Evolutionary conservation across 2,888 invertebrate genomes (phyloP), one percentile per base, ranked within the genome.

Genomic region (Neoitamus cyanurus): DNA sequence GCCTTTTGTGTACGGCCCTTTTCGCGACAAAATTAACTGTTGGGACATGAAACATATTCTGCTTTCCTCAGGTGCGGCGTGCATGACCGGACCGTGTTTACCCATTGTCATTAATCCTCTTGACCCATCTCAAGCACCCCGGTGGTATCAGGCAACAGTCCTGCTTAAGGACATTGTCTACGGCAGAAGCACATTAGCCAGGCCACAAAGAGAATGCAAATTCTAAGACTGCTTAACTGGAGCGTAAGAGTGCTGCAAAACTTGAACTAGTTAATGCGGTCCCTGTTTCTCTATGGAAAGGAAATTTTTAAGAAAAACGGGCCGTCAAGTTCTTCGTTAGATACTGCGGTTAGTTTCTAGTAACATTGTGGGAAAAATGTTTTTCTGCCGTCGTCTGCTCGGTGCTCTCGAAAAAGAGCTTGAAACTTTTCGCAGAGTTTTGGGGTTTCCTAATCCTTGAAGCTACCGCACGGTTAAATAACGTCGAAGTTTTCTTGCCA

Each of bases 11-110:
- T 46, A 48, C 46, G 30, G 30, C 36, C 58, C 80, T 80, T 78
- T 31, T 5, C 34, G 69, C 28, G 37, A 69, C 31, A 48, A 78
- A 48, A 78, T 78, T 78, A 78, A 78, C 30, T 78, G 78, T 78
- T 78, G 46, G 7, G 4, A 73, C 73, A 37, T 20, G 73, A 36
- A 28, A 31, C 31, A 13, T n/a, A n/a, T 42, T 42, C n/a, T 42
- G n/a, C n/a, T 42, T 42, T 42, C 13, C 42, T n/a, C n/a, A 42
- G 42, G n/a, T 42, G 42, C n/a, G 13, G 3, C 37, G 37, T 42
- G n/a, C 5, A 42, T n/a, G 13, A n/a, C 42, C 36, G 31, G 73
- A 73, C 73, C 20, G 34, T 9, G n/a, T 20, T 73, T 73, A 11
- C 25, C n/a, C 28, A 42, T 75, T 75, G 75, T 25, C 11, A 13